Percentiles rank a stretch among this genome's conserved stretches.
These are phyloP conservation scores for Laothoe populi DNA, from an alignment of 2,888 invertebrate species.

Conservation along the genomic window DNA sequence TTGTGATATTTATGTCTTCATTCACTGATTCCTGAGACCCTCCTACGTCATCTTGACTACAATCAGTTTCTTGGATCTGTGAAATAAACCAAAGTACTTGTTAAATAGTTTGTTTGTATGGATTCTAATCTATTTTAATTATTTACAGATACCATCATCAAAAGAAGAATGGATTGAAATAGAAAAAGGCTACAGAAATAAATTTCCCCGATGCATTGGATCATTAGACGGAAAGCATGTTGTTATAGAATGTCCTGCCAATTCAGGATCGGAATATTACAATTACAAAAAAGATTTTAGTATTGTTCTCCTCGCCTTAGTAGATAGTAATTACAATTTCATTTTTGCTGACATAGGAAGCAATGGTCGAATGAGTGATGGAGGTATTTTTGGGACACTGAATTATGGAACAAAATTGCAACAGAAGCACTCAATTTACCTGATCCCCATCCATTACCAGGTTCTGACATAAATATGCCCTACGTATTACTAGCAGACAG, in stretches of 20 bases:
- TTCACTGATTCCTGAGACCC: not conserved
- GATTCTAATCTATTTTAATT: slow-evolving; percentile 4
- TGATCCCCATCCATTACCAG: not conserved
- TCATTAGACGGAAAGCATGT: slow-evolving; percentile 1
- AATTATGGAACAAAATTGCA: slow-evolving; percentile 1
- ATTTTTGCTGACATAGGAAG: slow-evolving; percentile 39
- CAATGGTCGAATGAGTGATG: slow-evolving; percentile 41
- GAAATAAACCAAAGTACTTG: not conserved
- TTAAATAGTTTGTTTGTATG: slow-evolving; percentile 1
- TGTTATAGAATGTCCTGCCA: not conserved
- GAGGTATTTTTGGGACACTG: slow-evolving; percentile 34
- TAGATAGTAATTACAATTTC: slow-evolving; percentile 39
- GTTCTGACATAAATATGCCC: slow-evolving; percentile 7
- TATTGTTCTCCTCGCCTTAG: slow-evolving; percentile 38
- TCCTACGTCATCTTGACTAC: not conserved
- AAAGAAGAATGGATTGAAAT: not conserved
- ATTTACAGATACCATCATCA: not conserved
- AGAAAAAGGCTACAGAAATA: not conserved
- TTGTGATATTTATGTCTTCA: not conserved
- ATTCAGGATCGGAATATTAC: slow-evolving; percentile 36
- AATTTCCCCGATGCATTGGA: not conserved
- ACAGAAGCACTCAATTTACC: not conserved
- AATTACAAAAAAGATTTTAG: slow-evolving; percentile 47
- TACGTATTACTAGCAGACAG: slow-evolving; percentile 34
- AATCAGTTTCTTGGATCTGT: slow-evolving; percentile 1